These are phyloP conservation scores for Esox niger DNA, from an alignment of 2,113 vertebrate species.

Conservation along the genomic window DNA sequence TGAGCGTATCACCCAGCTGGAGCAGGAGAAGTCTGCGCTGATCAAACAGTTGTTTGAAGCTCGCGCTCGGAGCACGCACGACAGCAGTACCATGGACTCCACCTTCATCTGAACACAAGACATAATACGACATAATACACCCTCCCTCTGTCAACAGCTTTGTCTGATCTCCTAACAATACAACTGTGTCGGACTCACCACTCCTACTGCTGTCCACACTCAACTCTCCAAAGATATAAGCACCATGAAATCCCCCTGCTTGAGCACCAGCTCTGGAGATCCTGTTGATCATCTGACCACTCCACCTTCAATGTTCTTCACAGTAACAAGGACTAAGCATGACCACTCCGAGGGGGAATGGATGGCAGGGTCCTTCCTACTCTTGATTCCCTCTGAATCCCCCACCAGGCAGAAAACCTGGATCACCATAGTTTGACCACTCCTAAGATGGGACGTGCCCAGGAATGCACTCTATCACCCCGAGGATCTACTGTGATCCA, in stretches of 20 bases:
- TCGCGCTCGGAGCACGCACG: conserved; percentile 74
- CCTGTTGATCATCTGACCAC: neutral
- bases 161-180: neutral
- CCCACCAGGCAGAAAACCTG: neutral
- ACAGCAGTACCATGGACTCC: conserved; percentile 85
- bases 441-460: neutral
- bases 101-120: conserved; percentile 81
- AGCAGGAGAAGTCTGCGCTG: conserved; percentile 92
- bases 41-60: conserved; percentile 97
- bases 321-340: neutral
- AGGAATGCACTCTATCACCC: neutral
- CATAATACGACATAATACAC: conserved; percentile 1
- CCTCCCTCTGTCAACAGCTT: conserved; percentile 4
- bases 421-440: neutral
- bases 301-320: neutral
- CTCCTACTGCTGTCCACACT: neutral
- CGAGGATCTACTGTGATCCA: neutral
- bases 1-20: conserved; percentile 89
- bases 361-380: neutral
- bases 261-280: neutral
- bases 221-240: neutral
- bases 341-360: neutral
- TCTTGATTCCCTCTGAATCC: neutral
- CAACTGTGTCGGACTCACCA: neutral
- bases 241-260: neutral